Evolutionary conservation across 2,113 vertebrate species (phyloP), one percentile per base, ranked within the genome.

Genomic region (Labeo rohita): DNA sequence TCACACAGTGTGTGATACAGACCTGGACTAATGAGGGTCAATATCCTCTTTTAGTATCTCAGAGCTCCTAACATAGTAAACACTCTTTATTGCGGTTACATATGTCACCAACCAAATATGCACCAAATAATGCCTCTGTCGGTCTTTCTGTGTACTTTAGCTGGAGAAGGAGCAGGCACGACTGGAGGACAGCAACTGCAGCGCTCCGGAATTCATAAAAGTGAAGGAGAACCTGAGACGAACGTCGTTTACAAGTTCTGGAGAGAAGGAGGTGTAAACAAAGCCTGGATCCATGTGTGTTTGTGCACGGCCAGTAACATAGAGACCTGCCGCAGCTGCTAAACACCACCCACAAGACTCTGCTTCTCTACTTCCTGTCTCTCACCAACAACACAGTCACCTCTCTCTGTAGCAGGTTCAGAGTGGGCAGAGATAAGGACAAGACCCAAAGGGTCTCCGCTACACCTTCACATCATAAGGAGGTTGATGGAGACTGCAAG

Each of bases 171-270:
- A 96, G 80, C 95, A 96, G 65, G 93, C 96, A 74, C 84, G 80
- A 34, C 75, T 89, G 54, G 94, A 96, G 88, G 87, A 93, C 36
- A 92, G 95, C 10, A 94, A 95, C 78, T 93, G 94, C n/a, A 95
- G 91, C 0, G 95, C 96, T 50, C 98, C 98, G 0, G 98, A 99
- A 90, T 99, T 99, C 36, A 94, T 99, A 75, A 98, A 96, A 94
- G 98, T 99, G 63, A 96, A 97, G 88, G 97, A 98, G 83, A 99
- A 98, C 78, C 93, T 99, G 84, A 95, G 97, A 85, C 94, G 96
- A 90, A 99, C 97, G 0, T 93, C 97, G 0, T 91, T 94, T 0
- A 91, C 95, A 61, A 90, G 86, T 0, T 93, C 92, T 9, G 95
- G 94, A 0, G 96, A 98, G 91, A 94, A 96, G 87, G 88, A 92